Base-by-base conservation (phyloP, 2,113 vertebrate species). In the Ameiurus melas region DNA sequence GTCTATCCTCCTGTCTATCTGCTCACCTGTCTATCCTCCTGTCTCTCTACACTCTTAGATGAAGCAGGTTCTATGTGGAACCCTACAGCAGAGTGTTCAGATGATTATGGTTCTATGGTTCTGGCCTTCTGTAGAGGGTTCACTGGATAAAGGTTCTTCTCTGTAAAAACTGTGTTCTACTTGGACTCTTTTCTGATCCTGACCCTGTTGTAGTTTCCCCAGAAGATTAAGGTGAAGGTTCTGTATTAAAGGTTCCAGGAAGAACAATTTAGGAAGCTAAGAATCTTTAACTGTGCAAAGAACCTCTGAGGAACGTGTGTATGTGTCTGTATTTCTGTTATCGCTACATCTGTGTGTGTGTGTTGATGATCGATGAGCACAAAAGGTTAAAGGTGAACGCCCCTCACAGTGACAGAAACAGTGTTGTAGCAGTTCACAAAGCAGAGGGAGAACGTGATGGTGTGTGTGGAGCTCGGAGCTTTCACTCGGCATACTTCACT, bases 401-500 rank as follows among this genome's bases (percentile, higher is more conserved):
- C 43, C 7, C 27, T 51, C 53, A 57, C 39, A 17, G 6, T 82
- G 58, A 78, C 9, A 60, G 47, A 66, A 82, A 89, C 86, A 64
- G n/a, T 19, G 53, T 51, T 55, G 57, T 57, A 64, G 77, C 51
- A 86, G 47, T 16, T 19, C 36, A 57, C 36, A 77, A 83, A 57
- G 68, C n/a, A 60, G 19, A 25, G 3, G 27, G 51, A 22, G 51
- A 71, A 43, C 4, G 81, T 62, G 60, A 77, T 51, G 71, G 36
- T 25, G 36, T 75, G 22, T 73, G 62, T 80, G 19, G n/a, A 81
- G 53, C 73, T 53, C 30, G 57, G 81, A 14, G 36, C 85, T 60
- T 84, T 89, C 51, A 7, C 16, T 19, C 60, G 27, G 33, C 57
- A 36, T 88, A 79, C 86, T 88, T 90, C 89, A 88, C 84, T 90